phyloP scores from a whole-genome alignment of 2,113 vertebrate species.

The Platanista minor region DNA sequence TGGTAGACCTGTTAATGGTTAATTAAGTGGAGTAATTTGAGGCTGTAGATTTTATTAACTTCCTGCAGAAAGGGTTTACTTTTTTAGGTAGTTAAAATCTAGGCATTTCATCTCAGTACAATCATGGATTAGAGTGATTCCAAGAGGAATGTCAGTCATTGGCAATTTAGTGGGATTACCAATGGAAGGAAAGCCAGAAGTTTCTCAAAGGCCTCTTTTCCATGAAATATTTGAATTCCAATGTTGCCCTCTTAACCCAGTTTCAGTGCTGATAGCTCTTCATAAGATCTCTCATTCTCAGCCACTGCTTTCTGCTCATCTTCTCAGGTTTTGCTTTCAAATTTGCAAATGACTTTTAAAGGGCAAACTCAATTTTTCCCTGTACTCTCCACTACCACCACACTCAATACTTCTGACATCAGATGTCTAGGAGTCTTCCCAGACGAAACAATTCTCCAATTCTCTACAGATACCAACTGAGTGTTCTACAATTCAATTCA shows the following conservation, averaged over 20 bases:
- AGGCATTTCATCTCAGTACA: neutral
- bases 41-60: neutral
- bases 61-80: neutral
- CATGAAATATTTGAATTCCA: neutral
- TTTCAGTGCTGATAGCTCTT: neutral
- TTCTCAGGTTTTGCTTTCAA: neutral
- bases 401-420: neutral
- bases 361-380: neutral
- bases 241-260: neutral
- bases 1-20: neutral
- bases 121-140: neutral
- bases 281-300: neutral
- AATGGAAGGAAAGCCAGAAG: neutral
- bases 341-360: neutral
- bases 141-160: neutral
- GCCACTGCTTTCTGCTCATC: neutral
- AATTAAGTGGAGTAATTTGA: neutral
- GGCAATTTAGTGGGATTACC: neutral
- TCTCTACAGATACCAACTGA: neutral
- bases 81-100: neutral
- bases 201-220: neutral
- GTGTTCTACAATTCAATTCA: neutral
- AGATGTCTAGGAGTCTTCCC: neutral
- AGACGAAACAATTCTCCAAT: neutral
- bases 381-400: neutral